Evolutionary conservation across 2,113 vertebrate species (phyloP), one percentile per base, ranked within the genome.

Genomic region (Calidris pygmaea): DNA sequence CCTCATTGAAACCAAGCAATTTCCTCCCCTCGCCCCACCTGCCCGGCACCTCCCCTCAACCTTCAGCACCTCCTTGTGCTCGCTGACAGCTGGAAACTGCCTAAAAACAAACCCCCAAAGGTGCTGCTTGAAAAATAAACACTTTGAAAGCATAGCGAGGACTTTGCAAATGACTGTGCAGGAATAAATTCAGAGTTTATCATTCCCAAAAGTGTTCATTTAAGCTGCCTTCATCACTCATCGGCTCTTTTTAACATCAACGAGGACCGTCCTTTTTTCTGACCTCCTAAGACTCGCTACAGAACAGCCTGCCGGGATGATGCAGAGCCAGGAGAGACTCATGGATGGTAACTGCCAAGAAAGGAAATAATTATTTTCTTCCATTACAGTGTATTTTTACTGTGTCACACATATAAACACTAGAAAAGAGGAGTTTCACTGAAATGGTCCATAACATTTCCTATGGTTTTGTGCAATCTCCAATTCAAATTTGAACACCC

Each of bases 221-320:
- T 59, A 24, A 66, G 59, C 60, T 39, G 71, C 2, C 26, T 74
- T 19, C 58, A 21, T 35, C 48, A 27, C 41, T 4, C 3, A 47
- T 9, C 3, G 0, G 3, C 27, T 65, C 41, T 47, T 52, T 37
- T 41, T 12, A 37, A 29, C 18, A 23, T 22, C 73, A 27, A 0
- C 6, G 16, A 66, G 32, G 34, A 58, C 10, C 32, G 27, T 8
- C 10, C 9, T 47, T 58, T 75, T 21, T 58, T 7, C 56, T 52
- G 35, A 20, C 20, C 58, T 50, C 14, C 11, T 19, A 29, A 68
- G 18, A 37, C 23, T 58, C 16, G 6, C 63, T 52, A 10, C 70
- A 45, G 52, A 86, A 16, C 52, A 78, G 52, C 53, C 37, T 52
- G 8, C 9, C 1, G 2, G 73, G 65, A 37, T 32, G 39, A 34